phyloP scores from a whole-genome alignment of 2,888 invertebrate species.

The Campoplex capitator region DNA sequence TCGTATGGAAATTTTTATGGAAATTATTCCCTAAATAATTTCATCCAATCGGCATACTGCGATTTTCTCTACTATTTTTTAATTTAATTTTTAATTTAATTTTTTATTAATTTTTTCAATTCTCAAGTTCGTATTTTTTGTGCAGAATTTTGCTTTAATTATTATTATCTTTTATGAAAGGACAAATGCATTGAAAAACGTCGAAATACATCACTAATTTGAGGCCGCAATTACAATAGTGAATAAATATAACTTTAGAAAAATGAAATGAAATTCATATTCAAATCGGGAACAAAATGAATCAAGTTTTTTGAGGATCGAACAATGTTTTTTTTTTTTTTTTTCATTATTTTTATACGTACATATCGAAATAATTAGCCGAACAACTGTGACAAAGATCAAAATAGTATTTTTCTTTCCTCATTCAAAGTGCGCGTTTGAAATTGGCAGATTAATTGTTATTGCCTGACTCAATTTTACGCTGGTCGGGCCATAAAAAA shows the following conservation, averaged over 20 bases:
- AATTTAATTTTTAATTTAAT: too few relatives aligned
- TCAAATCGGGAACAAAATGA: neutral
- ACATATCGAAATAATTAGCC: neutral
- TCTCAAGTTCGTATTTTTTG: too few relatives aligned
- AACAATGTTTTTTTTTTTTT: neutral
- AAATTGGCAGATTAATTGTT: conserved; percentile 12
- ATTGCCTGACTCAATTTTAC: conserved; percentile 6
- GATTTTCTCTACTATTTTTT: neutral
- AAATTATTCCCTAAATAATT: neutral
- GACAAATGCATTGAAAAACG: too few relatives aligned
- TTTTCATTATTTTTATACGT: too few relatives aligned
- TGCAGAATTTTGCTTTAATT: too few relatives aligned
- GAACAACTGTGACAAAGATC: neutral
- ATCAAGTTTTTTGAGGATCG: neutral
- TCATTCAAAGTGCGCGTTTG: neutral
- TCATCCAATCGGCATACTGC: neutral
- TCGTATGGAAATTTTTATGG: neutral
- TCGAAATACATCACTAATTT: too few relatives aligned
- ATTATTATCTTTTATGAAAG: too few relatives aligned
- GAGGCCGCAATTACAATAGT: too few relatives aligned
- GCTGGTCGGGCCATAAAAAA: neutral
- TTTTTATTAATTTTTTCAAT: too few relatives aligned
- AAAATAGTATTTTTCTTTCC: neutral
- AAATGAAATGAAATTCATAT: neutral
- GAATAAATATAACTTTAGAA: too few relatives aligned